These are phyloP conservation scores for Glossosoma conforme DNA, from an alignment of 1,140 invertebrate species.

Conservation along the genomic window DNA sequence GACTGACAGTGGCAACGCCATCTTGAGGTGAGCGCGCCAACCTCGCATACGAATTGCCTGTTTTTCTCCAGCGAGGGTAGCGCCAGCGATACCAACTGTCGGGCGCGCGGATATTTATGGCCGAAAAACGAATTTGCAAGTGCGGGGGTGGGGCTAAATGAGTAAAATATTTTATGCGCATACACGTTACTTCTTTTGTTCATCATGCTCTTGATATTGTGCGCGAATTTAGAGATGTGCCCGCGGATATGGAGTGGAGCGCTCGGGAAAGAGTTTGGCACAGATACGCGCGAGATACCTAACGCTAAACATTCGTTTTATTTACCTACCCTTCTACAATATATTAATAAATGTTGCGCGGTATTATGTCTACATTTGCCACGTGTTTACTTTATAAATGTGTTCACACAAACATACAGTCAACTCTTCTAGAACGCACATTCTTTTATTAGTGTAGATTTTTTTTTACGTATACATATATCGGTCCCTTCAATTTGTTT, in stretches of 20 bases:
- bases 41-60: slow-evolving; percentile 34
- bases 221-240: slow-evolving; percentile 14
- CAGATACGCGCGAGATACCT: too few species aligned
- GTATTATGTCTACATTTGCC: too few species aligned
- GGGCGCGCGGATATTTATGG: slow-evolving; percentile 32
- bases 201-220: slow-evolving; percentile 32
- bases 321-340: too few species aligned
- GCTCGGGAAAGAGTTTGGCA: slow-evolving; percentile 1
- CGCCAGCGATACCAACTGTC: slow-evolving; percentile 32
- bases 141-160: slow-evolving; percentile 27
- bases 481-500: too few species aligned
- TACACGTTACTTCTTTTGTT: slow-evolving; percentile 31
- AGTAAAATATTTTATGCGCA: slow-evolving; percentile 33
- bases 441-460: too few species aligned
- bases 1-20: slow-evolving; percentile 33
- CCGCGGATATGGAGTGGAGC: neutral
- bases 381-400: too few species aligned
- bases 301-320: too few species aligned
- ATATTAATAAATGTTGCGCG: too few species aligned
- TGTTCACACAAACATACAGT: too few species aligned
- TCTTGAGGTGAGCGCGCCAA: slow-evolving; percentile 33
- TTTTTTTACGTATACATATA: too few species aligned
- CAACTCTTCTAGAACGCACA: too few species aligned
- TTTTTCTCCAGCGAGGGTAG: slow-evolving; percentile 15
- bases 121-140: slow-evolving; percentile 34